Conservation (phyloP, 2,888 invertebrate species). For the Trichacis sp. region DNA sequence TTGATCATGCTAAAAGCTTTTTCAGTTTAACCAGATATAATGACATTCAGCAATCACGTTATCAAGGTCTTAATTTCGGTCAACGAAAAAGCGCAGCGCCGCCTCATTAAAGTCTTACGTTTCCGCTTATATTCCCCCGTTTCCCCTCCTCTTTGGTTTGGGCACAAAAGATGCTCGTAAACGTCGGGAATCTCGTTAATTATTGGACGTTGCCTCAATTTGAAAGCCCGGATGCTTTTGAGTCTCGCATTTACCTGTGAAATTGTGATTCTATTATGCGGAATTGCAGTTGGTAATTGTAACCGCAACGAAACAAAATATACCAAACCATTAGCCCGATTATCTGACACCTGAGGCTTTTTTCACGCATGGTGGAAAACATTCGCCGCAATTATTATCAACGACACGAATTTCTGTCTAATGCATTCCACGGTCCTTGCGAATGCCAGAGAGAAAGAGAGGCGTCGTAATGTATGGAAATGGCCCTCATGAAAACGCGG, state of each 20-base stretch:
- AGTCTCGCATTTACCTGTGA: conserved; percentile 23
- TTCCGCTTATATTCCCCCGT: not conserved
- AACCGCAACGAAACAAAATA: too few species aligned
- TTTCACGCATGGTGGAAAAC: conserved; percentile 17
- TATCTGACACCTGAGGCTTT: conserved; percentile 43
- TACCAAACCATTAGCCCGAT: too few species aligned
- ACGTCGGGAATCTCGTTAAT: conserved; percentile 30
- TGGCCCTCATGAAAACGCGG: conserved; percentile 23
- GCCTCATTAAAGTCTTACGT: not conserved
- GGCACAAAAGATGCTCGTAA: not conserved
- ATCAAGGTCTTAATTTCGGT: not conserved
- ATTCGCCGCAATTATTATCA: not conserved
- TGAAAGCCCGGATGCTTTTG: conserved; percentile 30
- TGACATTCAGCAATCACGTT: not conserved
- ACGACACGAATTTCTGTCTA: not conserved
- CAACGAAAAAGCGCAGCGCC: not conserved
- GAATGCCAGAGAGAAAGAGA: not conserved
- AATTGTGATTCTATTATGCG: conserved; percentile 22
- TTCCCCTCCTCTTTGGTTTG: not conserved
- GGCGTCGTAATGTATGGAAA: conserved; percentile 6
- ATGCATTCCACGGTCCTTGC: not conserved
- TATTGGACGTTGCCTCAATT: conserved; percentile 23
- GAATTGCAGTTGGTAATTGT: conserved; percentile 30
- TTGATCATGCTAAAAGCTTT: too few species aligned
- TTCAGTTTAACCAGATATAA: too few species aligned